Evolutionary conservation across 2,888 invertebrate species (phyloP), one percentile per base, ranked within the genome.

Genomic region (Thymelicus acteon): DNA sequence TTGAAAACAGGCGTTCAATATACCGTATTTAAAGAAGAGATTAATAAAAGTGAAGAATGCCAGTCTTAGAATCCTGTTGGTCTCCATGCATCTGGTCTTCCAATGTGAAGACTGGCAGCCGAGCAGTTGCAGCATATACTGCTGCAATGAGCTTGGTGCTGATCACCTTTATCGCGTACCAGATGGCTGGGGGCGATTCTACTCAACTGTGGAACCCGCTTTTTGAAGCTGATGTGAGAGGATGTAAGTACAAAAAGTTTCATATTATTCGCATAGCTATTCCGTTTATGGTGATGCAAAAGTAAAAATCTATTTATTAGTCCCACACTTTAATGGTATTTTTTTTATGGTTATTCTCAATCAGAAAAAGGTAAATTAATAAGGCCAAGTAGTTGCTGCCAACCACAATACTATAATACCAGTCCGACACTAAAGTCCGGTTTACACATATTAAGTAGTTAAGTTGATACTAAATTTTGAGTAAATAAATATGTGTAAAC

Each of bases 51-150:
- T 57, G 62, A 95, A 86, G 4, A 82, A 97, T 97, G 97, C 95
- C 95, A 24, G 85, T 96, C 13, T 81, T 98, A 68, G 94, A 96
- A 79, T 96, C 97, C 0, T 98, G 97, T 85, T 98, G 98, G 98
- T 97, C 97, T 7, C 98, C 98, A 72, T 97, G 96, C 80, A 96
- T 98, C 80, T 98, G 97, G 97, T 96, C 97, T 57, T 96, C 97
- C 72, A 95, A 95, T 80, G 95, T 97, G 6, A 96, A 96, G 85
- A 94, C 95, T 44, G 98, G 97, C 10, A 96, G 96, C 81, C 95
- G 95, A 81, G 96, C 96, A 0, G 96, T 98, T 72, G 97, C 97
- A 0, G 95, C 95, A 37, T 98, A 98, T 80, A 96, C 97, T 0
- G 94, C 95, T 44, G 96, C 97, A 1, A 90, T 97, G 81, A 96